Evolutionary conservation across 2,113 vertebrate genomes (phyloP).

Genomic region (Indri indri): DNA sequence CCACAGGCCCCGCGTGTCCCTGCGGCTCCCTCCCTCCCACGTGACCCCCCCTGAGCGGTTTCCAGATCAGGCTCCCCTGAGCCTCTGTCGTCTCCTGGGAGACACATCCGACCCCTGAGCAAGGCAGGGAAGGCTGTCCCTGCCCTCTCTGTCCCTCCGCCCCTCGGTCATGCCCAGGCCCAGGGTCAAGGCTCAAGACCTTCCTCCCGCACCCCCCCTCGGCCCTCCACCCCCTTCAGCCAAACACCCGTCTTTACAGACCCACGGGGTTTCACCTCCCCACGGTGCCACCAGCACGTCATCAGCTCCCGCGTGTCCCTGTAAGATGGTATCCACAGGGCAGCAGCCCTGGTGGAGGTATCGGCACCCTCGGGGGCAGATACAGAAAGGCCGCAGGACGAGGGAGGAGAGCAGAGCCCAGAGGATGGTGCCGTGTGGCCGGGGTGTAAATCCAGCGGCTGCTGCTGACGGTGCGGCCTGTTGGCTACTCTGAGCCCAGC

Average conservation of each 20-base stretch:
- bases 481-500: neutral
- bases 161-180: too few relatives aligned
- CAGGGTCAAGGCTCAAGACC: neutral
- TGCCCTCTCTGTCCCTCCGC: neutral
- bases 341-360: too few relatives aligned
- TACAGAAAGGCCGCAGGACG: neutral
- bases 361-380: neutral
- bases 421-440: neutral
- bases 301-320: neutral
- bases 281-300: neutral
- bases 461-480: neutral
- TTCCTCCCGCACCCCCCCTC: neutral
- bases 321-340: fast-evolving
- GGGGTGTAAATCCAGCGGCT: neutral
- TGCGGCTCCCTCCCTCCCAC: neutral
- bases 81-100: neutral
- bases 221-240: neutral
- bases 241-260: neutral
- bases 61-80: too few relatives aligned
- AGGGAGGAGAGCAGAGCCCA: neutral
- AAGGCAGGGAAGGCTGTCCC: neutral
- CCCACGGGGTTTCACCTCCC: neutral
- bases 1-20: too few relatives aligned
- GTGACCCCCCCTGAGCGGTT: neutral
- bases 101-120: neutral